Evolutionary conservation across 2,797 vertebrate genomes (phyloP).

Genomic region (Halcyon smyrnensis): DNA sequence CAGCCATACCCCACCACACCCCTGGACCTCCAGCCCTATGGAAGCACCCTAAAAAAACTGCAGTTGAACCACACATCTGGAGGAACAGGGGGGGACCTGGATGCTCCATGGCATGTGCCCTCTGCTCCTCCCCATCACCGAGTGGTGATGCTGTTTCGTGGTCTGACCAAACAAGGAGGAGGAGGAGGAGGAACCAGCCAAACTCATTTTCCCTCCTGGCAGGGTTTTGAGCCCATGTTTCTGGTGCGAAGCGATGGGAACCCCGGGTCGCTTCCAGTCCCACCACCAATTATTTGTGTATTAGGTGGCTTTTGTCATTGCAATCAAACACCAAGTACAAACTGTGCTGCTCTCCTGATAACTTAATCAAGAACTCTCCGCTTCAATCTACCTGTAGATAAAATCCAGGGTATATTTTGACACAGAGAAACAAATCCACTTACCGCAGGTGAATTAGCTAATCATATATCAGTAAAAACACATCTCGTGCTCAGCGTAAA

Average conservation of each 20-base stretch:
- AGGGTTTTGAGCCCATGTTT: not conserved
- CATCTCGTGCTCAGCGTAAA: not conserved
- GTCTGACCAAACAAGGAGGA: not conserved
- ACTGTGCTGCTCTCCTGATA: conserved; percentile 11
- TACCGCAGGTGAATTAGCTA: conserved; percentile 48
- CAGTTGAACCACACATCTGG: accelerated
- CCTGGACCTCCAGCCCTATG: accelerated
- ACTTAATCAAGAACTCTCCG: conserved; percentile 33
- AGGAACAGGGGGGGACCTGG: not conserved
- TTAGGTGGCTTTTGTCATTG: not conserved
- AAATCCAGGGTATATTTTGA: not conserved
- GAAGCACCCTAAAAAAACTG: accelerated
- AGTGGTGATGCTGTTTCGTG: not conserved
- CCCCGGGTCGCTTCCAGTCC: accelerated
- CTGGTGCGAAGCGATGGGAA: not conserved
- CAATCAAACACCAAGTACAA: conserved; percentile 18
- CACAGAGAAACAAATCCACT: conserved; percentile 42
- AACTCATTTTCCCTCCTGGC: accelerated
- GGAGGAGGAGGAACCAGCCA: not conserved
- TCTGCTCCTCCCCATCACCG: not conserved
- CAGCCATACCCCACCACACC: not conserved
- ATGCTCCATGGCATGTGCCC: accelerated
- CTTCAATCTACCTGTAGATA: conserved; percentile 49
- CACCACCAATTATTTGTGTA: not conserved
- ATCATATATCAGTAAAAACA: conserved; percentile 38